Base-by-base conservation (phyloP, 2,113 vertebrate species). In the Amphilophus citrinellus region DNA sequence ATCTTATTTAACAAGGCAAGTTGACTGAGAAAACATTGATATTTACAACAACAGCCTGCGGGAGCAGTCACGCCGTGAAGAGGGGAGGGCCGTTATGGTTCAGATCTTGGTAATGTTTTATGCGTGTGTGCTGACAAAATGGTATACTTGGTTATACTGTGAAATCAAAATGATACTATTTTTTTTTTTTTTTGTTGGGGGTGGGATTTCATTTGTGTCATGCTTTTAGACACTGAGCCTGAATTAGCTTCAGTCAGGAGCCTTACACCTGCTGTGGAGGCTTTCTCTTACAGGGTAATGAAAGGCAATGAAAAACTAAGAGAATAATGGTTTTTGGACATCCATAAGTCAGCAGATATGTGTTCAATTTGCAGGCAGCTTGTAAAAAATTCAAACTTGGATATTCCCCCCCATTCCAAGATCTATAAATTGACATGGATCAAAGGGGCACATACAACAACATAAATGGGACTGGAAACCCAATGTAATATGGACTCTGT, bases 1-100 rank as follows among this genome's bases (percentile, higher is more conserved):
- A 77, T 89, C 63, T 85, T 83, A 87, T 89, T 92, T 87, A 92
- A 91, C 89, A 84, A 83, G 87, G 65, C 37, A 44, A 81, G 87
- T 35, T 56, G 87, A 88, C 35, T 82, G 80, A 90, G 79, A 83
- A 86, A 91, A 88, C 83, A 85, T 83, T 81, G 20, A 59, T 75
- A 90, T 87, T 88, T 87, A 82, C 71, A 84, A 87, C 44, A 84
- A 44, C 47, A 86, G 82, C 83, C 83, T 87, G 65, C 6, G 39
- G 86, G 79, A 87, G 61, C 57, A 76, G 66, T 59, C 50, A n/a
- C 59, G 68, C 80, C 63, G 42, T 39, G 56, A 57, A 7, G 50
- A 84, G 61, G 42, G 59, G 47, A 71, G 73, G 77, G 56, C 58
- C 58, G 86, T 61, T 76, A 57, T 50, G 87, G 79, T 82, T 81